Evolutionary conservation across 2,797 vertebrate genomes (phyloP).

Genomic region (Pseudocheirus occidentalis): DNA sequence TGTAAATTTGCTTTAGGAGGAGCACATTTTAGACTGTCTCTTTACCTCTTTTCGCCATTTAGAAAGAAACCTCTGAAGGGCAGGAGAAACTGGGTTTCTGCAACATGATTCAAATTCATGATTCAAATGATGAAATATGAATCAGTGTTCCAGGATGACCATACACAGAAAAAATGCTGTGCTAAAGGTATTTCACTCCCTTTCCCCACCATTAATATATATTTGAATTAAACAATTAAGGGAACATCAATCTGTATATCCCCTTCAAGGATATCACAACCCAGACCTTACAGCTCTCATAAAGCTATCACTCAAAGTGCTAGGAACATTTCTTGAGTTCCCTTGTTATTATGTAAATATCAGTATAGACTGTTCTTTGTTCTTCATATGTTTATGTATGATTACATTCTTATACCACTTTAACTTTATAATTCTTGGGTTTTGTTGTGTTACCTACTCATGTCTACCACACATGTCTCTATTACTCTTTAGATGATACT

Average conservation of each 20-base stretch:
- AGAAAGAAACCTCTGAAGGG: background rate
- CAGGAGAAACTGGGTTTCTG: background rate
- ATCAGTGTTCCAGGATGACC: background rate
- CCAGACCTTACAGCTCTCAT: background rate
- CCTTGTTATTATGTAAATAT: background rate
- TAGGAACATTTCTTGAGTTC: background rate
- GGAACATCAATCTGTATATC: background rate
- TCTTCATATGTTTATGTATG: background rate
- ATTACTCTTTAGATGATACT: background rate
- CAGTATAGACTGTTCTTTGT: background rate
- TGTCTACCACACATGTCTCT: background rate
- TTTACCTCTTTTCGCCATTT: constrained; percentile 20
- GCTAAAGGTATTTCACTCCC: background rate
- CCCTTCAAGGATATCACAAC: background rate
- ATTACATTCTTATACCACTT: background rate
- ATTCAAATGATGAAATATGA: background rate
- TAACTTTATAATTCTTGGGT: background rate
- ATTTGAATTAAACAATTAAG: background rate
- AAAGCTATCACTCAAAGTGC: background rate
- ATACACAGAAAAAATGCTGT: background rate
- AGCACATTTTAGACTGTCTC: background rate
- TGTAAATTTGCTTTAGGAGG: constrained; percentile 11
- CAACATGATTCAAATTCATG: background rate
- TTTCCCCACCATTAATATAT: background rate
- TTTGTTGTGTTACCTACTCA: background rate